A percentile compares a stretch with the other conserved stretches of the same genome.
Conservation (phyloP, 2,797 vertebrate genomes). For the Ambastaia sidthimunki region DNA sequence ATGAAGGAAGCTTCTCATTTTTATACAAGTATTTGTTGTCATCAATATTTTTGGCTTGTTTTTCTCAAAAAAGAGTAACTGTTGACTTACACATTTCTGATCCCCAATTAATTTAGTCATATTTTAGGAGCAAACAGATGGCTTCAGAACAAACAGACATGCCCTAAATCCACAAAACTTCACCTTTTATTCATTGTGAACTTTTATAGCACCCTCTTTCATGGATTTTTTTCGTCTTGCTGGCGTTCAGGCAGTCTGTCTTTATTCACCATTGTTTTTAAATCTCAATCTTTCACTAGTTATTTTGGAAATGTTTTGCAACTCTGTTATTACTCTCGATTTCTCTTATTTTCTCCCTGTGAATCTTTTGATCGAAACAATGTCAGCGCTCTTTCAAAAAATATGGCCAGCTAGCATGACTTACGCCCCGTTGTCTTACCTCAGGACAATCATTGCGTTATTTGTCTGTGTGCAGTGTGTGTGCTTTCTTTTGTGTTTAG, state of each 20-base stretch:
- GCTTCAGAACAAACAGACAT: neutral
- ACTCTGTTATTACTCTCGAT: neutral
- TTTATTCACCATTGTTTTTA: neutral
- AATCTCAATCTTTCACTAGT: neutral
- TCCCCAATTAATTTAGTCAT: neutral
- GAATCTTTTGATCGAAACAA: neutral
- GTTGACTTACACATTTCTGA: neutral
- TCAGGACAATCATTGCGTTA: constrained; percentile 36
- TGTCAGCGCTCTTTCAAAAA: neutral
- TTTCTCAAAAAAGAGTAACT: neutral
- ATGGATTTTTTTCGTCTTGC: neutral
- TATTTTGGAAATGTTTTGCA: constrained; percentile 13
- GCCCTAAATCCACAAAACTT: neutral
- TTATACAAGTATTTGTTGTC: neutral
- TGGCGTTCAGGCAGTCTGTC: no score
- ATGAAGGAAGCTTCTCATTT: neutral
- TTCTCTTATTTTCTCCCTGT: neutral
- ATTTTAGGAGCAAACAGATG: neutral
- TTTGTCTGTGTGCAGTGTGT: constrained; percentile 36
- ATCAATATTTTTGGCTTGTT: neutral
- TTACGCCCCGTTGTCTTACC: constrained; percentile 18
- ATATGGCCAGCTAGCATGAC: neutral
- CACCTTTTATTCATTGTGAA: neutral
- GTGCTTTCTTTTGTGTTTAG: constrained; percentile 34
- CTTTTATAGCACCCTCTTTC: neutral